Conservation (phyloP, 2,797 vertebrate species). For the Melanogrammus aeglefinus region DNA sequence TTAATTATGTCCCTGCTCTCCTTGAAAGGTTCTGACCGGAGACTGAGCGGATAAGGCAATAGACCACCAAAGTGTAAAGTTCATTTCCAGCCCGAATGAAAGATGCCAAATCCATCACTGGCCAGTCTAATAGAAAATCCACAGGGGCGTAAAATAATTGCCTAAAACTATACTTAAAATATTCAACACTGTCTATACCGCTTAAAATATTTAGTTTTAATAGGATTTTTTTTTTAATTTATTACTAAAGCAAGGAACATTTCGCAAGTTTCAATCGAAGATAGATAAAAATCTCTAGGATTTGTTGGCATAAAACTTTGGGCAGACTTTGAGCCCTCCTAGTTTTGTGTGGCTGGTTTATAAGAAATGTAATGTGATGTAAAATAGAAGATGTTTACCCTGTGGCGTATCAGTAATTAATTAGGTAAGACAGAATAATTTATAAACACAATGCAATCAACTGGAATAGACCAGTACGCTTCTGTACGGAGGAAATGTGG, state of each 20-base stretch:
- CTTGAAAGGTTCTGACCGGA: background rate
- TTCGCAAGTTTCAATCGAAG: background rate
- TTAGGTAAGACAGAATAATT: background rate
- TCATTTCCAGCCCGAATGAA: background rate
- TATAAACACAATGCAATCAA: background rate
- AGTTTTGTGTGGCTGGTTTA: background rate
- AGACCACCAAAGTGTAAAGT: background rate
- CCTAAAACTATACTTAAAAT: background rate
- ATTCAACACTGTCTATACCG: background rate
- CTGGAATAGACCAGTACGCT: background rate
- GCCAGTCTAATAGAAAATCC: constrained; percentile 1
- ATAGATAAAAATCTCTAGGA: background rate
- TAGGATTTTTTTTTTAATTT: background rate
- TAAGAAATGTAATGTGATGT: background rate
- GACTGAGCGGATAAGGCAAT: background rate
- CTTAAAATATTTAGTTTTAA: background rate
- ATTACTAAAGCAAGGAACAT: background rate
- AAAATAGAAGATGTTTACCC: background rate
- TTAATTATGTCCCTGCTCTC: background rate
- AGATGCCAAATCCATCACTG: background rate
- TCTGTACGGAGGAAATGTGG: too few species aligned
- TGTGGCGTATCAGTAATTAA: background rate
- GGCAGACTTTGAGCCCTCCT: background rate
- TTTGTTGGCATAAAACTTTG: background rate
- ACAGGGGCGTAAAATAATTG: background rate